Evolutionary conservation across 2,888 invertebrate species (phyloP), one percentile per base, ranked within the genome.

Genomic region (Pterobdella sp.): DNA sequence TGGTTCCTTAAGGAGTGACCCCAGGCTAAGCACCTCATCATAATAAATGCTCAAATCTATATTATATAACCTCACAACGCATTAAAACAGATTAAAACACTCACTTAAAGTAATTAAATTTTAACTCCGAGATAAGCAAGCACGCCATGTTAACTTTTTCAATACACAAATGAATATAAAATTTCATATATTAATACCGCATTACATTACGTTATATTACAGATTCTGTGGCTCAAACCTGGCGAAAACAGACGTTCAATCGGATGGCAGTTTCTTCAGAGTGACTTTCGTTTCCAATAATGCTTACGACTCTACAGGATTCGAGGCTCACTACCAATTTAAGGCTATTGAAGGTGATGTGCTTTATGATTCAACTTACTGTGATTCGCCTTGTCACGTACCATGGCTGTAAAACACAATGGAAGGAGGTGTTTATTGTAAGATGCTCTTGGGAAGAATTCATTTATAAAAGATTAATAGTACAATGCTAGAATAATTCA

Each of bases 271-370:
- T 81, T 96, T 94, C 86, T 96, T 96, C 85, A 88, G 94, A 79
- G 92, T 97, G 70, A 92, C 93, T 3, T 95, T 97, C 85, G 88
- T 90, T 81, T 93, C 95, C 2, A 96, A 96, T 84, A 92, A 93
- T 83, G 88, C 93, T 77, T 89, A 93, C 79, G 95, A 96, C 82
- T 93, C 91, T 64, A 92, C 91, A 35, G 96, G 96, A 65, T 96
- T 97, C 85, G 91, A 91, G 81, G 95, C 93, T 18, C 88, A 89
- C 77, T 96, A 92, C 85, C 90, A 91, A 81, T 95, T 95, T 85
- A 83, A 69, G 32, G 52, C 56, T 31, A 69, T 32, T 32, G 32
- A 32, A 35, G 65, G 65, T 65, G 7, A 14, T 10, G n/a, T 63
- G 63, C 63, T 7, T 63, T 10, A 18, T 49, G 14, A n/a, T 49